Percentiles rank a stretch among this genome's conserved stretches.
Evolutionary conservation across 2,797 vertebrate genomes (phyloP).

Genomic region (Microchirus variegatus): DNA sequence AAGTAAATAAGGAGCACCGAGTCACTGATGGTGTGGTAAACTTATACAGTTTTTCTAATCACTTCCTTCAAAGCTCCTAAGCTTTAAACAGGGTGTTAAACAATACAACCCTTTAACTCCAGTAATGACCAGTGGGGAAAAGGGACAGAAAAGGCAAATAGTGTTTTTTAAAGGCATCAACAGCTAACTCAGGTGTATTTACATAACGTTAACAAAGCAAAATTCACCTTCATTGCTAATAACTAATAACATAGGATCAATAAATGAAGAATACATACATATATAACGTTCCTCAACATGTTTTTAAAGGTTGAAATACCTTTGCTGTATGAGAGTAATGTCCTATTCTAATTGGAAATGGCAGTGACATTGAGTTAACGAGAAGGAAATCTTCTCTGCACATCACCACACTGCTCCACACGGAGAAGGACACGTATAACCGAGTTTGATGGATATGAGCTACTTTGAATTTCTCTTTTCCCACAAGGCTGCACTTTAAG

Average conservation of each 20-base stretch:
- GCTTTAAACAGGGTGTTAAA: background rate
- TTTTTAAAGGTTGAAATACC: background rate
- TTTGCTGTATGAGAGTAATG: background rate
- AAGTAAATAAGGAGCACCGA: background rate
- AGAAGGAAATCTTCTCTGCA: background rate
- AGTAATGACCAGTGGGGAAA: background rate
- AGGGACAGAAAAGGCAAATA: background rate
- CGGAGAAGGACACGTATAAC: conserved; percentile 7
- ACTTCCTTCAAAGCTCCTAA: background rate
- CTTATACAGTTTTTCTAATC: background rate
- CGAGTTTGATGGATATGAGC: conserved; percentile 12
- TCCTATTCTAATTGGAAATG: background rate
- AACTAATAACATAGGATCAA: no score
- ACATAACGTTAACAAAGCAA: background rate
- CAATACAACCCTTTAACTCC: background rate
- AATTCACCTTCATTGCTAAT: no score
- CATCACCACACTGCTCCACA: conserved; percentile 8
- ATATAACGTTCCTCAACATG: background rate
- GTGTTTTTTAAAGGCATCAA: background rate
- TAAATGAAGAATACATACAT: background rate
- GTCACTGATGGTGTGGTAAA: no score
- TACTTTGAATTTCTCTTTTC: background rate
- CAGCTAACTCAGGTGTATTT: background rate
- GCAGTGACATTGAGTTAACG: background rate
- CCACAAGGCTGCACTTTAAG: conserved; percentile 1